Evolutionary conservation across 2,797 vertebrate species (phyloP).

Genomic region (Siniperca undulata): DNA sequence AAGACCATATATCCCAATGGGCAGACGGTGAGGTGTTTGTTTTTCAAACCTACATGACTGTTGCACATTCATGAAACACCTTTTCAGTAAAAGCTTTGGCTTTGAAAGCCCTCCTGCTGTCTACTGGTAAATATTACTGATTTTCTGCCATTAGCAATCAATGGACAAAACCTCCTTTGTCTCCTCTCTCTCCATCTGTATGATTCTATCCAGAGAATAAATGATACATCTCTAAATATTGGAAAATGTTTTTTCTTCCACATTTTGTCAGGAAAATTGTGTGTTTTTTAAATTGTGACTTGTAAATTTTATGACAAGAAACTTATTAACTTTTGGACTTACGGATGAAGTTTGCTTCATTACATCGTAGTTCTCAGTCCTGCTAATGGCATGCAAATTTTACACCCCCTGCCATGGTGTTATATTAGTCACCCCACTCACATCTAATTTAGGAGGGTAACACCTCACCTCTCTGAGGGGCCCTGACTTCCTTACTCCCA

Average conservation of each 20-base stretch:
- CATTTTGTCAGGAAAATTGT: neutral
- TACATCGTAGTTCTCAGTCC: neutral
- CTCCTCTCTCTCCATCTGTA: conserved; percentile 34
- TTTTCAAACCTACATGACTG: conserved; percentile 78
- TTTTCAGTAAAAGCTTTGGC: conserved; percentile 72
- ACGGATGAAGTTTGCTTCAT: neutral
- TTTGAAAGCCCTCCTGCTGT: conserved; percentile 81
- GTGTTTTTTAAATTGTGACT: neutral
- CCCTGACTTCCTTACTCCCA: conserved; percentile 6
- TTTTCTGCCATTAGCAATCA: conserved; percentile 55
- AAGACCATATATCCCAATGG: conserved; percentile 76
- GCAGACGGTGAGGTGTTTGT: conserved; percentile 73
- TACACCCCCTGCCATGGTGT: conserved; percentile 28
- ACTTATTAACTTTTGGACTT: neutral
- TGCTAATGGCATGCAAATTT: neutral
- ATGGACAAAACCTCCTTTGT: conserved; percentile 28
- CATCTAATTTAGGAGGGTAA: conserved; percentile 26
- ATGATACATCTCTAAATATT: neutral
- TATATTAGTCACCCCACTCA: conserved; percentile 22
- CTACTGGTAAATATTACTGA: conserved; percentile 81
- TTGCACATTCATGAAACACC: conserved; percentile 71
- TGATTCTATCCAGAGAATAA: conserved; percentile 19
- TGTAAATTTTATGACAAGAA: neutral
- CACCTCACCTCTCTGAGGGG: conserved; percentile 21
- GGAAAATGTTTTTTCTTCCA: neutral